Base-by-base conservation (phyloP, 2,888 invertebrate genomes). In the Ptycholaimellus sp. region DNA sequence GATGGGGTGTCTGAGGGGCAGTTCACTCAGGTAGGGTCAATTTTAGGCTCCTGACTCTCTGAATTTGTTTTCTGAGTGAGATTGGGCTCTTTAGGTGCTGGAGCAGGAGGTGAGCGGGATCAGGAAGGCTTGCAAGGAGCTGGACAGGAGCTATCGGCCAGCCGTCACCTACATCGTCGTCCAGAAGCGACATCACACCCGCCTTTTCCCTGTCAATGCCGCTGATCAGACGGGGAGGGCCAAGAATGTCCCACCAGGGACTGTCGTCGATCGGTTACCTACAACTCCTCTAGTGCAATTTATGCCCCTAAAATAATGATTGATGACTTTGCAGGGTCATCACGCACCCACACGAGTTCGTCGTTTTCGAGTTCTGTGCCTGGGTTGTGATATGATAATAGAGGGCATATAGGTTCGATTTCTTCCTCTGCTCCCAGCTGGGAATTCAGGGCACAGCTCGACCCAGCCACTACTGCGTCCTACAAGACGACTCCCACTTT, bases 1-100 rank as follows among this genome's bases (percentile, higher is more conserved):
- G 43, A 45, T 33, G 45, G 45, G 13, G 42, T 45, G 2, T 33
- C 36, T 13, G 45, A 45, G 20, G 41, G 40, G 1, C 43, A 47
- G 23, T 45, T 45, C 35, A 23, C 16, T 11, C 35, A 36, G 30
- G 42, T 42, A n/a, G n/a, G n/a, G n/a, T n/a, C n/a, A n/a, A n/a
- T n/a, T n/a, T n/a, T n/a, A n/a, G n/a, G n/a, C n/a, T n/a, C n/a
- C n/a, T n/a, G n/a, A n/a, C n/a, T n/a, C n/a, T n/a, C n/a, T n/a
- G n/a, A n/a, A n/a, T n/a, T n/a, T n/a, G n/a, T n/a, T n/a, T n/a
- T n/a, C n/a, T n/a, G n/a, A n/a, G n/a, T n/a, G n/a, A n/a, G n/a
- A n/a, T n/a, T n/a, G n/a, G n/a, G n/a, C n/a, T n/a, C n/a, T n/a
- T n/a, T n/a, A n/a, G n/a, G n/a, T n/a, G n/a, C n/a, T n/a, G n/a